Evolutionary conservation across 1,140 invertebrate species (phyloP), one percentile per base, ranked within the genome.

Genomic region (Musca vetustissima): DNA sequence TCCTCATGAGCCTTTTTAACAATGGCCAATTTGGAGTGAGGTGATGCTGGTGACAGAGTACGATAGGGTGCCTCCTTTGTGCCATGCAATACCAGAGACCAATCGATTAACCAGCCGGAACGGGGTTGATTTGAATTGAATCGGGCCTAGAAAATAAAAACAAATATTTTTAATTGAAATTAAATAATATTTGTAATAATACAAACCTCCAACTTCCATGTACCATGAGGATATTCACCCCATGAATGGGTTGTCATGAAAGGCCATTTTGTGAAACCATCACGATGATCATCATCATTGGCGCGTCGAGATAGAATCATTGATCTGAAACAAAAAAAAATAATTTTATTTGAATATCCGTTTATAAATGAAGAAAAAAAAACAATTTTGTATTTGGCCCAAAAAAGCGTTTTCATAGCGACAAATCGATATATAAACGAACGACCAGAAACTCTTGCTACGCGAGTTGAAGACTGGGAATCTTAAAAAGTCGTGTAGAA

Each of bases 201-300:
- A 67, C 71, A 82, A 82, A 98, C 93, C 87, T 98, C 94, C 55
- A 99, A 85, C 65, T 88, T 87, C 98, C 98, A 99, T 32, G 87
- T 91, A 15, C 98, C 98, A 74, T 93, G 90, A 0, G 98, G 97
- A 83, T 98, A 96, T 85, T 99, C 98, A 47, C 97, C 97, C 98
- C 98, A 99, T 0, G 96, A 98, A 77, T 99, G 98, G 1, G 98
- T 99, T 1, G 98, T 99, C 98, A 99, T 99, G 84, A 99, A 99
- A 1, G 98, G 98, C 98, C 98, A 99, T 84, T 98, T 98, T 36
- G 94, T 97, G 84, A 99, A 99, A 6, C 98, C 98, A 84, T 99
- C 97, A 66, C 93, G 90, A 69, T 89, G 88, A 83, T 99, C 98
- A 75, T 98, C 96, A 80, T 99, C 98, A 78, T 99, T 98, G 1